Evolutionary conservation across 2,888 invertebrate genomes (phyloP).

Genomic region (Oscheius myriophilus): DNA sequence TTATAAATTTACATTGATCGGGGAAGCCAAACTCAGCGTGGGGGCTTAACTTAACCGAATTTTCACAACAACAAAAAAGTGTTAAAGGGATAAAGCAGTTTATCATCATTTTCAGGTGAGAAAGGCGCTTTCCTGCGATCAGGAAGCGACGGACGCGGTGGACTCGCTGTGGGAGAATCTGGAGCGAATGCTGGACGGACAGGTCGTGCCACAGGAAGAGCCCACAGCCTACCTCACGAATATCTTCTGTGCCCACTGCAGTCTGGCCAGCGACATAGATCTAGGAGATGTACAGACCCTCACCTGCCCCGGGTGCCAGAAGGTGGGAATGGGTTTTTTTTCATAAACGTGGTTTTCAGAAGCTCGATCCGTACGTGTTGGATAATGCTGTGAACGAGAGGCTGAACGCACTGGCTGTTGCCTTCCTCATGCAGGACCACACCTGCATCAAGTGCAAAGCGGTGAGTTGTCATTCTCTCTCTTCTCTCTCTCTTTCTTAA

Average conservation of each 20-base stretch:
- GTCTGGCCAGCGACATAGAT: slow-evolving; percentile 38
- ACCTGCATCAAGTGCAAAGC: slow-evolving; percentile 87
- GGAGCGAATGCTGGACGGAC: slow-evolving; percentile 39
- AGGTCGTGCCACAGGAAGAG: neutral
- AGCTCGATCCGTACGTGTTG: slow-evolving; percentile 31
- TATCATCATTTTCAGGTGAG: slow-evolving; percentile 30
- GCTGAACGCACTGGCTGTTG: slow-evolving; percentile 75
- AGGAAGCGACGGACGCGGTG: slow-evolving; percentile 36
- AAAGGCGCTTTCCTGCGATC: slow-evolving; percentile 38
- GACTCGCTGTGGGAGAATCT: slow-evolving; percentile 45
- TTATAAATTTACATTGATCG: too few relatives aligned
- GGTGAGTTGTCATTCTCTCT: slow-evolving; percentile 73
- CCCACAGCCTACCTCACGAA: slow-evolving; percentile 43
- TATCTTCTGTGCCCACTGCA: slow-evolving; percentile 44
- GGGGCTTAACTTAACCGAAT: too few relatives aligned
- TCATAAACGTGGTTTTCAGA: slow-evolving; percentile 30
- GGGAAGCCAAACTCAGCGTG: too few relatives aligned
- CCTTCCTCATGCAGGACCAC: slow-evolving; percentile 89
- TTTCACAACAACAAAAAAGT: too few relatives aligned
- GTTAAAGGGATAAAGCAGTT: too few relatives aligned
- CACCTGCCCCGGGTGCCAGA: slow-evolving; percentile 40
- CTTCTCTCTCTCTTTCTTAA: too few relatives aligned
- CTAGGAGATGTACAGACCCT: slow-evolving; percentile 33
- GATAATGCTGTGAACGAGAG: slow-evolving; percentile 58
- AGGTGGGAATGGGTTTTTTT: slow-evolving; percentile 27